Conservation (phyloP, 2,113 vertebrate genomes). For the Hipposideros armiger region DNA sequence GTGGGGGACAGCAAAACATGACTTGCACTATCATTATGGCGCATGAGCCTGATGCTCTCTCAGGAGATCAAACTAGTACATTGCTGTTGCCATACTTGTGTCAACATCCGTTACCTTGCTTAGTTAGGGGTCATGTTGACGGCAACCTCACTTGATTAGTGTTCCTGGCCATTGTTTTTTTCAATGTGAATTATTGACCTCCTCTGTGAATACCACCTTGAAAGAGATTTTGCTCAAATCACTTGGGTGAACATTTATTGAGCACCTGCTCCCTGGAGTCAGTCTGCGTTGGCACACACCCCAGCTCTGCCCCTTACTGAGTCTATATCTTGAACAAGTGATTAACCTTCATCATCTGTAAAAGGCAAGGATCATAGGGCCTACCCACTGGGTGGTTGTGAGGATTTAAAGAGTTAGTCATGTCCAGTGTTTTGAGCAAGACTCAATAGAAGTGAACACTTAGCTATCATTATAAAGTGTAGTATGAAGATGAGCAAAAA, state of each 20-base stretch:
- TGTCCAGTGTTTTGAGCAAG: not conserved
- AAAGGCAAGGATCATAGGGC: not conserved
- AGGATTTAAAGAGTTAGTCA: not conserved
- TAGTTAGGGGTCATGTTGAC: not conserved
- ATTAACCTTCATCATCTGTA: not conserved
- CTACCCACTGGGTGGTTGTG: not conserved
- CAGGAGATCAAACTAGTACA: not conserved
- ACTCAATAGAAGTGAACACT: not conserved
- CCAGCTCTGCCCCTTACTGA: not conserved
- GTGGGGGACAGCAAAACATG: not conserved
- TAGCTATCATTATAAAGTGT: not conserved
- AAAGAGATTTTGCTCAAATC: not conserved
- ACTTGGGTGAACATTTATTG: not conserved
- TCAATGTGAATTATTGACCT: not conserved
- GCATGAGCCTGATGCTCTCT: not conserved
- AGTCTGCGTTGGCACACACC: not conserved
- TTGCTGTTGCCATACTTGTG: not conserved
- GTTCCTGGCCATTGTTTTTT: not conserved
- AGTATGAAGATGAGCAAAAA: not conserved
- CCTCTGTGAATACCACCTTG: not conserved
- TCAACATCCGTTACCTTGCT: not conserved
- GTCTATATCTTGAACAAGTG: not conserved
- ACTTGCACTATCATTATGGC: not conserved
- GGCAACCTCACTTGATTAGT: not conserved
- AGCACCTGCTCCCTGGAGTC: not conserved